A percentile compares a stretch with the other conserved stretches of the same genome.
Conservation (phyloP, 1,140 invertebrate species). For the Hypothenemus hampei region DNA sequence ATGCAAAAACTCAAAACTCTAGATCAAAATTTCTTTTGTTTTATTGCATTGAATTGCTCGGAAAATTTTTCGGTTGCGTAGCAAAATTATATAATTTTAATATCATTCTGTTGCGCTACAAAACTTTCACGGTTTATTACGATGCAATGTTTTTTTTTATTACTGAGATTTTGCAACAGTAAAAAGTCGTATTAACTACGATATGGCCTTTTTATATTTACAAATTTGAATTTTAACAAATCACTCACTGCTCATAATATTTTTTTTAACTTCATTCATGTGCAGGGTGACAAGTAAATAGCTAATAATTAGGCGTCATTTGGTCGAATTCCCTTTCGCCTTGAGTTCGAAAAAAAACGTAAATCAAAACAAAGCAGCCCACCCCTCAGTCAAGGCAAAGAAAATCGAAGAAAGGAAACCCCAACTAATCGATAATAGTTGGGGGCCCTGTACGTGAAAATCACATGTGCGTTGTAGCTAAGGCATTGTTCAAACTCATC, state of each 20-base stretch:
- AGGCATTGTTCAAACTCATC: too few species aligned
- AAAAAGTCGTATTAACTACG: too few species aligned
- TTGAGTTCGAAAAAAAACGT: background rate
- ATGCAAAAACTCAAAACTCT: too few species aligned
- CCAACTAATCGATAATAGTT: background rate
- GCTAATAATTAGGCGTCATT: background rate
- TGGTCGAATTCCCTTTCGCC: background rate
- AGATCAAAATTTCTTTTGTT: too few species aligned
- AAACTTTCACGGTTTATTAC: too few species aligned
- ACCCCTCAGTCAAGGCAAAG: background rate
- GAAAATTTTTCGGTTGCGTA: too few species aligned
- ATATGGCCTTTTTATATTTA: too few species aligned
- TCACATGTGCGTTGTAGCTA: slow-evolving; percentile 1
- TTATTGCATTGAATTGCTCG: too few species aligned
- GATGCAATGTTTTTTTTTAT: too few species aligned
- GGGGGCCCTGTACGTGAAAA: background rate
- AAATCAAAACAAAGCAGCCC: background rate
- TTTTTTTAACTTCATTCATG: background rate
- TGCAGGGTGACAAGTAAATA: background rate
- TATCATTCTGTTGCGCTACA: too few species aligned
- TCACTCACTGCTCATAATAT: background rate
- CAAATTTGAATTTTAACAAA: background rate
- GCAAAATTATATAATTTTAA: too few species aligned
- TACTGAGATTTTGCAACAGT: too few species aligned
- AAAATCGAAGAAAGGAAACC: background rate